These are phyloP conservation scores for Athalia cordata DNA, from an alignment of 2,888 invertebrate species.

Conservation along the genomic window DNA sequence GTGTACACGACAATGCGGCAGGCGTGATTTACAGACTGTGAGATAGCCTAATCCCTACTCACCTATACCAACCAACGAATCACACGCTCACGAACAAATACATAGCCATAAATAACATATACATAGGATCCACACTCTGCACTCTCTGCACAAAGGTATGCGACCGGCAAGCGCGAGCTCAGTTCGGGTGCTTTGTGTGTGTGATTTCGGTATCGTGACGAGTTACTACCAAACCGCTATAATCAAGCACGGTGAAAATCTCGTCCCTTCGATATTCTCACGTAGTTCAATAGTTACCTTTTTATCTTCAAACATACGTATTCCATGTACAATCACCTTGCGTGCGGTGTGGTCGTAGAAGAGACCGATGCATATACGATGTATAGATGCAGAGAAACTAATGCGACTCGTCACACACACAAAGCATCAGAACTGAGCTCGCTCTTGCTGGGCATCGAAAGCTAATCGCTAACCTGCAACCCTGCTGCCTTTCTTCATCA, in stretches of 20 bases:
- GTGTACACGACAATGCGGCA: slow-evolving; percentile 56
- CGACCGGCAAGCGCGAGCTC: too few species aligned
- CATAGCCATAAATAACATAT: not conserved
- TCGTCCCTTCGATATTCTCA: too few species aligned
- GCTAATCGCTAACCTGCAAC: not conserved
- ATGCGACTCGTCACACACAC: not conserved
- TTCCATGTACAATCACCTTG: too few species aligned
- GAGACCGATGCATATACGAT: too few species aligned
- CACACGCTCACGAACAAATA: slow-evolving; percentile 10
- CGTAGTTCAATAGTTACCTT: too few species aligned
- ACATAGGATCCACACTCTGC: not conserved
- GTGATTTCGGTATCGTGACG: too few species aligned
- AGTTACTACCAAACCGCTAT: too few species aligned
- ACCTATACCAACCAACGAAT: slow-evolving; percentile 47
- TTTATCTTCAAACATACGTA: too few species aligned
- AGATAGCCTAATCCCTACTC: slow-evolving; percentile 63
- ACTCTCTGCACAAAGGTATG: not conserved
- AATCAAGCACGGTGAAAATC: too few species aligned
- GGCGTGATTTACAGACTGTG: slow-evolving; percentile 63
- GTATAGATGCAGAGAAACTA: too few species aligned
- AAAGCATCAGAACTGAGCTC: not conserved
- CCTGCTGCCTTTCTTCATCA: not conserved
- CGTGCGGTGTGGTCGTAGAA: too few species aligned
- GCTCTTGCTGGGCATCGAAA: not conserved
- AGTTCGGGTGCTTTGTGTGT: too few species aligned